A percentile compares a stretch with the other conserved stretches of the same genome.
Evolutionary conservation across 92 coral and sea anemone species (phyloP).

Genomic region (Epizoanthus rinbou): DNA sequence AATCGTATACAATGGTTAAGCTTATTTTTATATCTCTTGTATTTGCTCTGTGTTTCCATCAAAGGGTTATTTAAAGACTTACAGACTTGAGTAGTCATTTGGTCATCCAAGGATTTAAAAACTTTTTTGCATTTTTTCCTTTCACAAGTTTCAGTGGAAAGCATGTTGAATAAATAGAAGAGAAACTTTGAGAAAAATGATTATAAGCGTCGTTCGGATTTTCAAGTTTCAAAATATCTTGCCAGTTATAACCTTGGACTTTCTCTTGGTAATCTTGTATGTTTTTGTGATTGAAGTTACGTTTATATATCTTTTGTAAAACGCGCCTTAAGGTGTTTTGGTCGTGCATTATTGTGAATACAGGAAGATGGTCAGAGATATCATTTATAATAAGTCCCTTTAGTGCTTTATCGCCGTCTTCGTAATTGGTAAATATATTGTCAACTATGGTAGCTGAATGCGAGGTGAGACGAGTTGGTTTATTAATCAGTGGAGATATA

Average conservation of each 20-base stretch:
- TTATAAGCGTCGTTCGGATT: background rate
- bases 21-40: too few species aligned
- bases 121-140: constrained; percentile 12
- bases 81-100: constrained; percentile 19
- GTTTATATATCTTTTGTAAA: constrained; percentile 20
- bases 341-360: constrained; percentile 20
- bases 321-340: background rate
- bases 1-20: background rate
- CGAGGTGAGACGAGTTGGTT: constrained; percentile 57
- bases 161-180: background rate
- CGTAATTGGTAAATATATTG: constrained; percentile 55
- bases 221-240: background rate
- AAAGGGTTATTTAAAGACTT: constrained; percentile 19
- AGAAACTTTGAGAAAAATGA: constrained; percentile 18
- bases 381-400: constrained; percentile 47
- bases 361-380: constrained; percentile 60
- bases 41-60: too few species aligned
- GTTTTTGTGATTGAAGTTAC: background rate
- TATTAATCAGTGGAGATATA: constrained; percentile 54
- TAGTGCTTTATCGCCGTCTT: constrained; percentile 10
- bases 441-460: constrained; percentile 65
- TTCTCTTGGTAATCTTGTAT: background rate
- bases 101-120: constrained; percentile 26
- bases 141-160: constrained; percentile 1
- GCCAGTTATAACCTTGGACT: background rate